These are phyloP conservation scores for Tanypteryx hageni DNA, from an alignment of 2,888 invertebrate genomes.

Conservation along the genomic window DNA sequence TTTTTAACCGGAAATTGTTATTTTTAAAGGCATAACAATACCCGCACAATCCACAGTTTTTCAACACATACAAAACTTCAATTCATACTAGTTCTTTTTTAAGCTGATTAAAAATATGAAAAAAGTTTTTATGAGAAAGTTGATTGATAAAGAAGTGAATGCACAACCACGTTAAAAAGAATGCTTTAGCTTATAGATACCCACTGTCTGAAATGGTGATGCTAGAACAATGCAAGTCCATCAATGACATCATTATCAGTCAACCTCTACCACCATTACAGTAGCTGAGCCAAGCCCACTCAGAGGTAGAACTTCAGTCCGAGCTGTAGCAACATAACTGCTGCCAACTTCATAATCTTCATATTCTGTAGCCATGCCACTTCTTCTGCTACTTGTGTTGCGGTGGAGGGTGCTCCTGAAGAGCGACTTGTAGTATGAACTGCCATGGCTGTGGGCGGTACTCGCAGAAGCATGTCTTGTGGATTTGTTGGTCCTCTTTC, in stretches of 20 bases:
- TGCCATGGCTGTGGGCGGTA: slow-evolving; percentile 40
- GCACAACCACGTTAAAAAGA: not conserved
- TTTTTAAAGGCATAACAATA: too few species aligned
- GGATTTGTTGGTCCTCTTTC: slow-evolving; percentile 18
- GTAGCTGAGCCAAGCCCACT: slow-evolving; percentile 50
- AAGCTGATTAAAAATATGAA: not conserved
- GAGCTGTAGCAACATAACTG: slow-evolving; percentile 58
- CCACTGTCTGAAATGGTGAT: not conserved
- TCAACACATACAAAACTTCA: not conserved
- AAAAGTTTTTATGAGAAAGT: not conserved
- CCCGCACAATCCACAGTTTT: too few species aligned
- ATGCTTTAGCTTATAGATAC: not conserved
- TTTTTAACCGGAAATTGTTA: too few species aligned
- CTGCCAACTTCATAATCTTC: slow-evolving; percentile 60
- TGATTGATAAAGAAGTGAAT: not conserved
- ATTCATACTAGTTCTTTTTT: not conserved
- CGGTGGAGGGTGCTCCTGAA: slow-evolving; percentile 44
- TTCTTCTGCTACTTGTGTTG: slow-evolving; percentile 42
- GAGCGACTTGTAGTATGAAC: slow-evolving; percentile 57
- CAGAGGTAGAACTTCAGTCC: slow-evolving; percentile 44
- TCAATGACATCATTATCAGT: not conserved
- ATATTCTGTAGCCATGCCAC: slow-evolving; percentile 42
- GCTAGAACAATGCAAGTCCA: not conserved
- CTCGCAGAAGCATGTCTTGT: slow-evolving; percentile 31
- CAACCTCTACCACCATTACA: slow-evolving; percentile 57